Base-by-base conservation (phyloP, 1,140 invertebrate genomes). In the Aphidius ervi region DNA sequence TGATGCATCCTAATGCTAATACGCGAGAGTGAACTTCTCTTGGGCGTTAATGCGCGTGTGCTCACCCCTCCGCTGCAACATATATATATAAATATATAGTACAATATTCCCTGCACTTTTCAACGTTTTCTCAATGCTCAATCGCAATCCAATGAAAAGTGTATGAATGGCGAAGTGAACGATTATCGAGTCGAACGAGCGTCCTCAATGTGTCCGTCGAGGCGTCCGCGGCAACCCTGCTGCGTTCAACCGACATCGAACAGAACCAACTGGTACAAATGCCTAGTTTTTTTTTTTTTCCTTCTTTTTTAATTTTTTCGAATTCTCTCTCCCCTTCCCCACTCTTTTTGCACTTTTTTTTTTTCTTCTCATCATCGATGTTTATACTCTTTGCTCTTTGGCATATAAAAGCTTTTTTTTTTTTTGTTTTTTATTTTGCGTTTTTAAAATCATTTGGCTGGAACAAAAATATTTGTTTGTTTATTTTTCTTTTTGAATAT, bases 121-220 rank as follows among this genome's bases (percentile, higher is more conserved):
- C 47, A 46, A 43, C 57, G 50, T 52, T 74, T 74, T 70, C 74
- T 79, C 79, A 79, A 78, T 79, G 78, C 78, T 79, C 77, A 78
- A 80, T 80, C 75, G 77, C 76, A 78, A 80, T 80, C 78, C 77
- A 80, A 80, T 80, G 78, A 80, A 79, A 80, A 77, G 74, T 77
- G 70, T 74, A 80, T 76, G 77, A 77, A 78, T 77, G 76, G 72
- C 72, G 70, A 16, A 54, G 42, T n/a, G 52, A 70, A 71, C 78
- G 78, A 80, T 80, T 80, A 80, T 80, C 76, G 74, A 78, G 75
- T 79, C 78, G 77, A 80, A 65, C 76, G 77, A 75, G 70, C 76
- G 71, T 71, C 68, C 66, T 80, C 75, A 80, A 80, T 80, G 77
- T 78, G 78, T 79, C 78, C 78, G 77, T 61, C 77, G 77, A 80